A percentile compares a stretch with the other conserved stretches of the same genome.
phyloP scores from a whole-genome alignment of 2,888 invertebrate genomes.

The Pediacus dermestoides region DNA sequence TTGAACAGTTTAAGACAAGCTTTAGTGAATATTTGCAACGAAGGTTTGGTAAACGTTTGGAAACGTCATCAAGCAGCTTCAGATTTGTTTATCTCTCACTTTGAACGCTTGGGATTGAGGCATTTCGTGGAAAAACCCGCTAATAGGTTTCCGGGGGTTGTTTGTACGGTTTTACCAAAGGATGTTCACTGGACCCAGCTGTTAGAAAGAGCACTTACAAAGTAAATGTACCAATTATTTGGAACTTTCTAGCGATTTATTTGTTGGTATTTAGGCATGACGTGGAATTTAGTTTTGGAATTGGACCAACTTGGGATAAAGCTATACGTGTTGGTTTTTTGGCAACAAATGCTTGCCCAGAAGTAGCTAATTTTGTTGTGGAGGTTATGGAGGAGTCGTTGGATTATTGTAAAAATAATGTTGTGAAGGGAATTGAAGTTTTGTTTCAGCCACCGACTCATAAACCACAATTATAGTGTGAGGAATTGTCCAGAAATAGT shows the following conservation, averaged over 20 bases:
- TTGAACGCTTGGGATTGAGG: constrained; percentile 61
- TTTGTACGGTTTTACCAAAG: constrained; percentile 59
- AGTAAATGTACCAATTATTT: constrained; percentile 19
- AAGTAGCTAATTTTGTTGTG: no score
- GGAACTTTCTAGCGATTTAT: background rate
- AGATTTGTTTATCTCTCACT: constrained; percentile 59
- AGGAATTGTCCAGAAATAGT: no score
- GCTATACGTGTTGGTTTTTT: constrained; percentile 78
- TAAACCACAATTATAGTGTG: no score
- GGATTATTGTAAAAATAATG: no score
- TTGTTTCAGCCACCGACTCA: no score
- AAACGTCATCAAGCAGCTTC: constrained; percentile 63
- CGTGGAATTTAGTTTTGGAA: constrained; percentile 72
- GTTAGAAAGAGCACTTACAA: constrained; percentile 22
- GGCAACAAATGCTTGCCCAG: no score
- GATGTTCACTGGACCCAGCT: constrained; percentile 57
- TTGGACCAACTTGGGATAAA: constrained; percentile 73
- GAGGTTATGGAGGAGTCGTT: no score
- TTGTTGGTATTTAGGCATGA: constrained; percentile 46
- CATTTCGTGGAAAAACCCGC: constrained; percentile 63
- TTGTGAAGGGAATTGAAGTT: no score
- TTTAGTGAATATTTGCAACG: constrained; percentile 63
- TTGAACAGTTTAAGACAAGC: constrained; percentile 76
- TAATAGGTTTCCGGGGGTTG: constrained; percentile 64
- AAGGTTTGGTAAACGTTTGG: constrained; percentile 66